Conservation (phyloP, 2,113 vertebrate genomes). For the Pygoscelis antarcticus region DNA sequence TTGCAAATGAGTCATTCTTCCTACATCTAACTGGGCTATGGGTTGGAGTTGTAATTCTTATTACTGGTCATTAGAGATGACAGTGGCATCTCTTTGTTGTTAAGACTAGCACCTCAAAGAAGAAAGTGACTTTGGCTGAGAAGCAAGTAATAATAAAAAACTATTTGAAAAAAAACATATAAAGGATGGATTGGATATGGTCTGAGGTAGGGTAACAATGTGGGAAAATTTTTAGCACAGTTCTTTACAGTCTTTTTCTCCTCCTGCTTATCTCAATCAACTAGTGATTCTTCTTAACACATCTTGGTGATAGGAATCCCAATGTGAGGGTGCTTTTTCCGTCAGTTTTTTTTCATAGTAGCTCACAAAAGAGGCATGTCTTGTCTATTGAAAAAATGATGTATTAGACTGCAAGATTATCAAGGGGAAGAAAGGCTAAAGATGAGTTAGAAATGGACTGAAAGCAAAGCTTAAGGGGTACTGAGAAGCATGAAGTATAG, state of each 20-base stretch:
- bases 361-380: background rate
- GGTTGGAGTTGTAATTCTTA: background rate
- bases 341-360: background rate
- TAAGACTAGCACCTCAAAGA: background rate
- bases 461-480: background rate
- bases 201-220: background rate
- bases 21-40: background rate
- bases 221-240: background rate
- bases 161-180: background rate
- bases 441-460: background rate
- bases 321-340: background rate
- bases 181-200: background rate
- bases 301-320: background rate
- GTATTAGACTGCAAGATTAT: background rate
- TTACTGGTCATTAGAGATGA: background rate
- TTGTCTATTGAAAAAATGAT: background rate
- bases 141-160: background rate
- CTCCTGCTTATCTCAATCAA: background rate
- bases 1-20: background rate
- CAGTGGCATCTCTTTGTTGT: background rate
- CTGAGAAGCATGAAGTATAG: background rate
- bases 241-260: background rate
- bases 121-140: background rate
- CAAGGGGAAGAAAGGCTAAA: background rate
- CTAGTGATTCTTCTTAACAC: background rate